Conservation (phyloP, 2,797 vertebrate genomes). For the Betta splendens region DNA sequence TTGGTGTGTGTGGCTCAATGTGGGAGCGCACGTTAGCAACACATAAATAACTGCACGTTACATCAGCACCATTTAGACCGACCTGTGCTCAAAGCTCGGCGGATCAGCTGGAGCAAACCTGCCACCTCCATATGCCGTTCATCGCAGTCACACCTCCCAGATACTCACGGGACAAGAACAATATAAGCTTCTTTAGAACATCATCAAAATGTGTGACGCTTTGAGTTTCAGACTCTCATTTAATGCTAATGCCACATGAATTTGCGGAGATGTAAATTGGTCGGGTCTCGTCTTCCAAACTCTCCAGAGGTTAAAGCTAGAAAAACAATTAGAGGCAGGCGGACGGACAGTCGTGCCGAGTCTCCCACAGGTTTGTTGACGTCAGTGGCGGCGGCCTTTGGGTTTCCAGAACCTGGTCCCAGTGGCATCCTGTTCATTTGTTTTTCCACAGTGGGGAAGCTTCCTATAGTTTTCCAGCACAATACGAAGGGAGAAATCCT, state of each 20-base stretch:
- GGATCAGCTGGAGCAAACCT: neutral
- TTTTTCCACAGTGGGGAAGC: conserved; percentile 27
- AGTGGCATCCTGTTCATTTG: conserved; percentile 15
- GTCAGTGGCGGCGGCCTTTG: conserved; percentile 41
- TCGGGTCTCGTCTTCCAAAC: neutral
- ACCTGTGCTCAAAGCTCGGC: neutral
- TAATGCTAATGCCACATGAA: too few relatives aligned
- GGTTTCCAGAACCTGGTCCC: conserved; percentile 15
- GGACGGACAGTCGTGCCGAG: conserved; percentile 8
- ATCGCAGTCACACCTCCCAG: too few relatives aligned
- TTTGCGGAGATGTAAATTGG: neutral
- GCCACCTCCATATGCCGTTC: too few relatives aligned
- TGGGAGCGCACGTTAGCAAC: neutral
- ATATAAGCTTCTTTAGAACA: too few relatives aligned
- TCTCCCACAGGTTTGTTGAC: conserved; percentile 40
- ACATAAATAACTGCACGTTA: neutral
- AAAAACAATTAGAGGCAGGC: conserved; percentile 13
- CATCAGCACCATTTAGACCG: neutral
- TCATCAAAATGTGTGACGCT: neutral
- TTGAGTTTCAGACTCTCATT: too few relatives aligned
- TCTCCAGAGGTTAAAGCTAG: neutral
- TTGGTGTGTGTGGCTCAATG: neutral
- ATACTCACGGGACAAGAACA: too few relatives aligned
- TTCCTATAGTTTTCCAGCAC: conserved; percentile 42
- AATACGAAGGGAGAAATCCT: conserved; percentile 57